Evolutionary conservation across 2,797 vertebrate species (phyloP), one percentile per base, ranked within the genome.

Genomic region (Lates japonicus): DNA sequence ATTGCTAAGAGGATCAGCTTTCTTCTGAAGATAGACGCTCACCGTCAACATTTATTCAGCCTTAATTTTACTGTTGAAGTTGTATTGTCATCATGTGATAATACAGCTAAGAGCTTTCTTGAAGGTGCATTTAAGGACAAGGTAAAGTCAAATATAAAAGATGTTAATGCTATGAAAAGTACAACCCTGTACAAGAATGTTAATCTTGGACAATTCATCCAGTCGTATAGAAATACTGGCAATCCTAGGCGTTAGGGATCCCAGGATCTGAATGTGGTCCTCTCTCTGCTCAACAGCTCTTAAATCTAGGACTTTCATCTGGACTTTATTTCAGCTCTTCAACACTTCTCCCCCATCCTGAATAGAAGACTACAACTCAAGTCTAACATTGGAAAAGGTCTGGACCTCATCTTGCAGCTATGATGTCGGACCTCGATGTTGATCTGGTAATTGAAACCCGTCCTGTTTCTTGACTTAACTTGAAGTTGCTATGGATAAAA

Each of bases 391-490:
- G 2, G 22, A 41, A 0, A 2, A 60, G 31, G 44, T 52, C 52
- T 65, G 25, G 60, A 16, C 7, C 33, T 42, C 17, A 16, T n/a
- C 58, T 31, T 41, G 12, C 17, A 52, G 35, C 37, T 7, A 52
- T 51, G 61, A 87, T 22, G 5, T 20, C 33, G 16, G 49, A 55
- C 17, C 22, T 58, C 37, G n/a, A 57, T 41, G 39, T 46, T 60
- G 55, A 74, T 42, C 57, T 6, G 3, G 25, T 12, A 5, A 39
- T 19, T 46, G n/a, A 70, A 67, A 20, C 63, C 6, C 17, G 76
- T 41, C 59, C 42, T 0, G 16, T 44, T 29, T 1, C 13, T 6
- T 59, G 59, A 60, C 61, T 42, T 42, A 10, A 4, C 13, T 29
- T 22, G 5, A 16, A 29, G 20, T 57, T 58, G 33, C 25, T 17